Evolutionary conservation across 2,888 invertebrate genomes (phyloP).

Genomic region (Sphaerophoria taeniata): DNA sequence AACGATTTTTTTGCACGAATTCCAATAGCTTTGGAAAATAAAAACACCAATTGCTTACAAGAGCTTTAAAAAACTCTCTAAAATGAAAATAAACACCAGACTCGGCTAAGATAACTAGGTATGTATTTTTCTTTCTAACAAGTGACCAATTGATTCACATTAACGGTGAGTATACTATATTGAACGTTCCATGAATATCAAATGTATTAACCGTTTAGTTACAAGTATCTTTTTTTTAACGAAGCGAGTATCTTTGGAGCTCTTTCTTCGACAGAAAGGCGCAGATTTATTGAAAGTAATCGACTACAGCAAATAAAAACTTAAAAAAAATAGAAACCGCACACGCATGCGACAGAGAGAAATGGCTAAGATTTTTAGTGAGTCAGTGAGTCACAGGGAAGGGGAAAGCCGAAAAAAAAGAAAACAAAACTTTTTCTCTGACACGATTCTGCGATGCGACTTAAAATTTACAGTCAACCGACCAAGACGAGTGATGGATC

Average conservation of each 20-base stretch:
- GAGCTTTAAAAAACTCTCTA: conserved; percentile 60
- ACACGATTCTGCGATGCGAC: conserved; percentile 31
- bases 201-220: conserved; percentile 70
- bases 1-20: conserved; percentile 51
- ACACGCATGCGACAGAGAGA: conserved; percentile 40
- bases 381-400: conserved; percentile 1
- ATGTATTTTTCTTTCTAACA: conserved; percentile 26
- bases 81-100: conserved; percentile 28
- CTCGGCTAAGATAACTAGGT: background rate
- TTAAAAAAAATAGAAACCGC: conserved; percentile 41
- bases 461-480: conserved; percentile 48
- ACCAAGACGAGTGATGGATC: conserved; percentile 65
- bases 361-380: conserved; percentile 32
- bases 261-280: conserved; percentile 46
- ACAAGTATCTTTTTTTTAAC: background rate
- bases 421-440: conserved; percentile 29
- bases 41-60: background rate
- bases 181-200: conserved; percentile 59
- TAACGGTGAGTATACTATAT: conserved; percentile 57
- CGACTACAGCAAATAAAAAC: too few species aligned
- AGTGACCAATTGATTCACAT: conserved; percentile 65
- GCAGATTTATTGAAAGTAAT: conserved; percentile 56
- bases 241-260: conserved; percentile 52
- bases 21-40: background rate
- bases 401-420: conserved; percentile 8